Base-by-base conservation (phyloP, 2,113 vertebrate species). In the Gulo gulo region DNA sequence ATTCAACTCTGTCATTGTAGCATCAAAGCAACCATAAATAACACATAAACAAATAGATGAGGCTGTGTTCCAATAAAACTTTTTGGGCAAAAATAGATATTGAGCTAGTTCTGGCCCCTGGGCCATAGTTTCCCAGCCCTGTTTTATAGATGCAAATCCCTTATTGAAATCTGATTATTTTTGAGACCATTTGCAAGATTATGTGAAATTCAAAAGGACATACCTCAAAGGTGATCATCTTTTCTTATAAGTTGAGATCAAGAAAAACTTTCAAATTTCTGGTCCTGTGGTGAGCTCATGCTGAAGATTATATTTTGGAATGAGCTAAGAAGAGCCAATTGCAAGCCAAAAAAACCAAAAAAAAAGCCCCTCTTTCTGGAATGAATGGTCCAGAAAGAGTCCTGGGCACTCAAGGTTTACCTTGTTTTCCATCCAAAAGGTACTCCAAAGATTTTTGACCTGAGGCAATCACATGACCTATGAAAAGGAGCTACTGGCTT, bases 161-260 rank as follows among this genome's bases (percentile, higher is more conserved):
- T 85, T 84, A 61, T 26, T 79, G 76, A 95, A 88, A 65, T 85
- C n/a, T 92, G 65, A 67, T 85, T 93, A 50, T 76, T 83, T 94
- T 91, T 78, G 7, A 85, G 94, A 89, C 4, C 4, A 42, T n/a
- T 63, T 93, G 31, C 9, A 76, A 52, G 36, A 82, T 81, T 81
- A 65, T 83, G 52, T 95, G 78, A 97, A 76, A 73, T 59, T 94
- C 57, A 92, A 9, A 87, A 2, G 13, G 50, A 74, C 52, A 55
- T 14, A 21, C 13, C 23, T 83, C 73, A 95, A 83, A 86, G 24
- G 20, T 81, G 15, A 74, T 21, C 10, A 34, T 71, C 45, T 97
- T 93, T 97, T 89, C 73, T 67, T 92, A 4, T 0, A 31, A 82
- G 14, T 50, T 79, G 39, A 94, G 57, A 52, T 82, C 23, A 88